Conservation (phyloP, 2,113 vertebrate genomes). For the Sylvilagus bachmani region DNA sequence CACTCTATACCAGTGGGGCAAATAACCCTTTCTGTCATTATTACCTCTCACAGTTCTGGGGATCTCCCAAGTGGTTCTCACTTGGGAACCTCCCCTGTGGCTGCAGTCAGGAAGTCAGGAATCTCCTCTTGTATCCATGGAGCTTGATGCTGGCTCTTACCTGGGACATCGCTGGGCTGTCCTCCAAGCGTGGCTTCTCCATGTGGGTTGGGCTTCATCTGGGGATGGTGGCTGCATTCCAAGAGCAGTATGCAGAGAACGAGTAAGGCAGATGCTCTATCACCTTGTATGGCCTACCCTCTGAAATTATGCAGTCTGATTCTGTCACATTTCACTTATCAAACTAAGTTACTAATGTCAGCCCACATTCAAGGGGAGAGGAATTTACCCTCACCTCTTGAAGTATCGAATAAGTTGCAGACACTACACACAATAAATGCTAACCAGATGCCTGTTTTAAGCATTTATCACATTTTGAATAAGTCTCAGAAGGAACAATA, state of each 20-base stretch:
- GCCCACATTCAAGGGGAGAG: not conserved
- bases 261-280: not conserved
- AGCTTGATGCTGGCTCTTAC: not conserved
- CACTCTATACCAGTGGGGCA: not conserved
- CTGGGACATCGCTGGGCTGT: not conserved
- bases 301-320: not conserved
- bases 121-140: not conserved
- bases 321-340: not conserved
- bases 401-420: not conserved
- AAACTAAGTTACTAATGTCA: not conserved
- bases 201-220: not conserved
- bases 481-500: not conserved
- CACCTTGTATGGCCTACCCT: not conserved
- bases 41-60: not conserved
- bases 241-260: not conserved
- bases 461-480: conserved; percentile 1
- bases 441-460: not conserved
- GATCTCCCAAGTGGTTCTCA: not conserved
- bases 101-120: not conserved
- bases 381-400: not conserved
- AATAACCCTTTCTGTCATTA: not conserved
- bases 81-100: not conserved
- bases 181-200: not conserved
- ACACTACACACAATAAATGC: not conserved
- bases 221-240: not conserved